These are phyloP conservation scores for Aegypius monachus DNA, from an alignment of 2,113 vertebrate species.

Conservation along the genomic window DNA sequence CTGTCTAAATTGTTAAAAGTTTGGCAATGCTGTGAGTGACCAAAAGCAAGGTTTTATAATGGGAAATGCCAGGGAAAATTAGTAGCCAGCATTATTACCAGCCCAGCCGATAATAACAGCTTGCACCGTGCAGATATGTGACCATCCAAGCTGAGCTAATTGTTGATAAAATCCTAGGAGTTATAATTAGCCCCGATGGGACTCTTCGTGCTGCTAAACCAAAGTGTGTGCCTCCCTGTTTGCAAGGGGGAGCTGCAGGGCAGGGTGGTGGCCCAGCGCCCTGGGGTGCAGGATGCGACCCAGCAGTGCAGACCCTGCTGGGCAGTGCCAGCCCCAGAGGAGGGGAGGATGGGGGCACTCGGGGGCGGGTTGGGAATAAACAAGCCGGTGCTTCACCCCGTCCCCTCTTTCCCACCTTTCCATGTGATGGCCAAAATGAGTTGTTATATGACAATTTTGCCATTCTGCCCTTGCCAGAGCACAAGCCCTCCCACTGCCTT, in stretches of 20 bases:
- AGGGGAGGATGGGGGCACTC: rapidly evolving
- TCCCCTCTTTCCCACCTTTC: background rate
- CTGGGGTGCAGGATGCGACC: background rate
- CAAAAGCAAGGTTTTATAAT: background rate
- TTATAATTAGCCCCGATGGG: constrained; percentile 24
- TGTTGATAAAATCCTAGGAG: constrained; percentile 63
- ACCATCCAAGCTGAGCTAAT: constrained; percentile 50
- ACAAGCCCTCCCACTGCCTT: rapidly evolving
- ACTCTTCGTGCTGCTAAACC: background rate
- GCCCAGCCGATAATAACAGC: background rate
- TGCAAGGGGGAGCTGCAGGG: background rate
- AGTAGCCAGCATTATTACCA: background rate
- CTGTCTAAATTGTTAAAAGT: background rate
- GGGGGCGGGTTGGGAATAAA: background rate
- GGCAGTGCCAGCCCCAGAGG: rapidly evolving
- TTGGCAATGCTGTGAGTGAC: background rate
- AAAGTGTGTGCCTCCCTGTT: background rate
- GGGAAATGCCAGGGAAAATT: background rate
- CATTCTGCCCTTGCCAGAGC: background rate
- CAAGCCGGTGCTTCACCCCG: rapidly evolving
- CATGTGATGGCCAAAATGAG: background rate
- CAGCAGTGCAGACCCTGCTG: rapidly evolving
- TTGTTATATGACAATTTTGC: background rate
- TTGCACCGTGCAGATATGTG: constrained; percentile 23
- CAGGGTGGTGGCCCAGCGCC: background rate